Evolutionary conservation across 2,888 invertebrate species (phyloP).

Genomic region (Tachina grossa): DNA sequence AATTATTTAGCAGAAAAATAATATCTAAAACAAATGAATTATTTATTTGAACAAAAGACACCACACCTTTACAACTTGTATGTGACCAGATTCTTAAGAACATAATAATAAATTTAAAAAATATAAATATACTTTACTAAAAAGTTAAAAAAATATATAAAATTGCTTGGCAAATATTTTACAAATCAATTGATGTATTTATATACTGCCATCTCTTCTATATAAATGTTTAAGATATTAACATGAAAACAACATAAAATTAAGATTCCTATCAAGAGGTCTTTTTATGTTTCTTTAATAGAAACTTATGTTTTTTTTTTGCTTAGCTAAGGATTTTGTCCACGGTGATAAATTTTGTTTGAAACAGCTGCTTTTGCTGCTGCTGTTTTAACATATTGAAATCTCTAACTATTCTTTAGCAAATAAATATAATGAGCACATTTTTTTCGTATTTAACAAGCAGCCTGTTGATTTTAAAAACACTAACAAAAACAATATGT

Average conservation of each 20-base stretch:
- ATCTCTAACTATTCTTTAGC: conserved; percentile 7
- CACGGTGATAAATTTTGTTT: neutral
- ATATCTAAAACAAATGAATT: conserved; percentile 25
- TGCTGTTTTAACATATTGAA: conserved; percentile 20
- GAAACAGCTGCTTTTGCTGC: conserved; percentile 41
- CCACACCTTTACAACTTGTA: conserved; percentile 46
- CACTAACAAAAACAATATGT: conserved; percentile 20
- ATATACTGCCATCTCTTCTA: neutral
- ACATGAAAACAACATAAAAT: neutral
- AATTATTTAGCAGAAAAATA: conserved; percentile 25
- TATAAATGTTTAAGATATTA: neutral
- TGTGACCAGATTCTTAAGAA: conserved; percentile 40
- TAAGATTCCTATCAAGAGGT: conserved; percentile 37
- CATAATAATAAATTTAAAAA: neutral
- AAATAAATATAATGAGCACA: conserved; percentile 14
- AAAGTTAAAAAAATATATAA: neutral
- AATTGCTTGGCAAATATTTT: conserved; percentile 47
- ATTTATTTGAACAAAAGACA: conserved; percentile 1
- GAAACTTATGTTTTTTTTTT: neutral
- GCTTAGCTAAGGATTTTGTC: neutral
- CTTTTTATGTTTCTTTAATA: neutral
- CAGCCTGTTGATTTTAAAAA: conserved; percentile 42
- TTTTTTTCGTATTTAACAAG: conserved; percentile 1
- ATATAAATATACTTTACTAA: neutral
- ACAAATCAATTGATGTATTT: conserved; percentile 50